A percentile compares a stretch with the other conserved stretches of the same genome.
phyloP scores from a whole-genome alignment of 1,140 invertebrate genomes.

The roundworm (Caenorhabditis elegans) region DNA sequence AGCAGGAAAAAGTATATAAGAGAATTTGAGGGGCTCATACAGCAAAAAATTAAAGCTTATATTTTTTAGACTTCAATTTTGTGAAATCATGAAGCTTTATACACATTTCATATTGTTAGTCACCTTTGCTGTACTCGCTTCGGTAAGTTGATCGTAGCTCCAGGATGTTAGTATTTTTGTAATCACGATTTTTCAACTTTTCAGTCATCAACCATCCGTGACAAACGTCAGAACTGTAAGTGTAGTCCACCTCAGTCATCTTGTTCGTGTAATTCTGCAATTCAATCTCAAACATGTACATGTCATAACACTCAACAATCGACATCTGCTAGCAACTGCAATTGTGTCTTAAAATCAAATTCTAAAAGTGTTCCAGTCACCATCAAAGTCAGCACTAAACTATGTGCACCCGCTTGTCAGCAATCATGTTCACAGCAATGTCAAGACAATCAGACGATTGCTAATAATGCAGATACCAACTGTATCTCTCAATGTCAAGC shows the following conservation, averaged over 20 bases:
- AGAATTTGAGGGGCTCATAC: too few species aligned
- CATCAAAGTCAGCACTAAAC: neutral
- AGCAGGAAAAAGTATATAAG: too few species aligned
- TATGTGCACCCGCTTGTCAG: neutral
- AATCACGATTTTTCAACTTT: too few species aligned
- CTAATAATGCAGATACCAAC: neutral
- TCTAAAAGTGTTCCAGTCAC: neutral
- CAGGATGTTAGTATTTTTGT: too few species aligned
- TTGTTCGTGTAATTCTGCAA: neutral
- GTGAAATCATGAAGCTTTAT: too few species aligned
- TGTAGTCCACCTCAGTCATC: neutral
- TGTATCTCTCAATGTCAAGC: neutral
- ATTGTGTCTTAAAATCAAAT: neutral
- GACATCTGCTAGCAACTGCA: neutral
- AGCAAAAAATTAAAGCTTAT: too few species aligned
- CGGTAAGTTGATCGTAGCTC: too few species aligned
- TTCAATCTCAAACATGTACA: neutral
- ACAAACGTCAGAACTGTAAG: neutral
- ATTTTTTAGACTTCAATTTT: too few species aligned
- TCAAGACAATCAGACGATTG: neutral
- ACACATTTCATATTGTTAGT: too few species aligned
- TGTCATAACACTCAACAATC: neutral
- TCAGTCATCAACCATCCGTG: neutral
- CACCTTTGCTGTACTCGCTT: too few species aligned
- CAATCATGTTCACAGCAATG: slow-evolving; percentile 12